Evolutionary conservation across 1,140 invertebrate species (phyloP), one percentile per base, ranked within the genome.

Genomic region (Drosophila trapezifrons): DNA sequence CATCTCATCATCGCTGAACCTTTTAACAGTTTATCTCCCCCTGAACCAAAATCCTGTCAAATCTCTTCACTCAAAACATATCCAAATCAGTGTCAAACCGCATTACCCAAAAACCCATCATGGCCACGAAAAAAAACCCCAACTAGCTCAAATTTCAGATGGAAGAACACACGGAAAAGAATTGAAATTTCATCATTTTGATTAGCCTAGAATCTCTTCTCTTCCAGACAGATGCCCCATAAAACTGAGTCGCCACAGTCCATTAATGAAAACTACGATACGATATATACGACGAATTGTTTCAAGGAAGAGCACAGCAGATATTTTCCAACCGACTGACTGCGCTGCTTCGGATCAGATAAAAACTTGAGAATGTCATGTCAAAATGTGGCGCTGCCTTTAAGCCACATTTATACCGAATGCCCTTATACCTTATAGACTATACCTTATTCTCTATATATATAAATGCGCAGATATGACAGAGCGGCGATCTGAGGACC

Each of bases 121-220:
- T 49, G 35, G 32, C 59, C 43, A 3, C 51, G 17, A 38, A 49
- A 17, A 13, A 17, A 2, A 20, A 32, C 17, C 49, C 12, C 17
- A 52, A 79, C 52, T 83, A 71, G 63, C 76, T 86, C 82, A 66
- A 70, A 87, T 86, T 86, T 79, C 82, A 76, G 42, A 62, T 46
- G 29, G n/a, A 40, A 63, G 25, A 38, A 42, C 45, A 45, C 73
- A 72, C 9, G 32, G 57, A 17, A 35, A 29, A 57, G 69, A 78
- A 78, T 75, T 78, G 71, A 86, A 86, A 87, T 82, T 86, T 86
- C 83, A 86, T 86, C 83, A 86, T 83, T 76, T 74, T 86, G 62
- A 86, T 86, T 86, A 64, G 82, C 43, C 60, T 59, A 76, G 66
- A 70, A 70, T 58, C 76, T 32, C 29, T 10, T 32, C 59, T 43